A percentile compares a stretch with the other conserved stretches of the same genome.
phyloP scores from a whole-genome alignment of 2,797 vertebrate genomes.

The Sebastes kiyomatsui region DNA sequence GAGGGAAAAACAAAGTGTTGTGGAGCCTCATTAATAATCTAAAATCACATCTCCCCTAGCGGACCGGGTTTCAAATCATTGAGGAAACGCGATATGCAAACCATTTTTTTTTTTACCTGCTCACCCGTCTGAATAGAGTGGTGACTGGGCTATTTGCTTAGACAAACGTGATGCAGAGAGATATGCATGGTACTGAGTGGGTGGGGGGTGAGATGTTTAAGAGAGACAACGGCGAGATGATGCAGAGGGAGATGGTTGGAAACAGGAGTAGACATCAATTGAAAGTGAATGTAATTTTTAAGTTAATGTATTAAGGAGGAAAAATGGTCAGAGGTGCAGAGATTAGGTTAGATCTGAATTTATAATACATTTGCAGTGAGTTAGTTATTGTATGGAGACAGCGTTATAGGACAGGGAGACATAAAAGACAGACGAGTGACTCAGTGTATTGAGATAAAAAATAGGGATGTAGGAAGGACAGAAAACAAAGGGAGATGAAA shows the following conservation, averaged over 20 bases:
- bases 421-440: not conserved
- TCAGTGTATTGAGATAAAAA: not conserved
- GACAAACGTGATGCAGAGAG: constrained; percentile 29
- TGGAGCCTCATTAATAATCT: constrained; percentile 72
- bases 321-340: not conserved
- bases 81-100: constrained; percentile 49
- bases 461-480: not conserved
- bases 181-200: not conserved
- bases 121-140: constrained; percentile 16
- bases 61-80: constrained; percentile 60
- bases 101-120: constrained; percentile 42
- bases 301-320: not conserved
- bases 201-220: not conserved
- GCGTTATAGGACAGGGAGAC: not conserved
- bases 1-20: constrained; percentile 49
- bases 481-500: not conserved
- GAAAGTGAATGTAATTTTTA: not conserved
- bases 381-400: not conserved
- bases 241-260: not conserved
- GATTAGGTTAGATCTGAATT: not conserved
- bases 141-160: constrained; percentile 34
- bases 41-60: constrained; percentile 61
- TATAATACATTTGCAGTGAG: not conserved
- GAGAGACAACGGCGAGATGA: not conserved
- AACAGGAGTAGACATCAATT: not conserved